Evolutionary conservation across 2,888 invertebrate genomes (phyloP), one percentile per base, ranked within the genome.

Genomic region (Nymphalis c-album): DNA sequence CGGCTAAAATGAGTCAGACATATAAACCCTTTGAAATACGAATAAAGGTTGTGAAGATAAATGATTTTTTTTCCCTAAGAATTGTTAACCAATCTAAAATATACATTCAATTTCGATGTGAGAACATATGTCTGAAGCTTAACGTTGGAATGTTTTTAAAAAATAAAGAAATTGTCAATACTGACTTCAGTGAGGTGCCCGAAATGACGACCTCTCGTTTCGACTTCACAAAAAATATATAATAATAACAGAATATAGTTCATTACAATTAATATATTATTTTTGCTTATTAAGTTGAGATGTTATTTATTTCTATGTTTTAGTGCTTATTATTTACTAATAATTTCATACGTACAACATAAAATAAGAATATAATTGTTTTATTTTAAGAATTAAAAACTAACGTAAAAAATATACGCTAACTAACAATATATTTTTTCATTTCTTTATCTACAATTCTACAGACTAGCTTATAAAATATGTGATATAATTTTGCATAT

Each of bases 151-250:
- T 85, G 92, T 77, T 63, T 74, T 82, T 86, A 78, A 84, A 78
- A 74, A 91, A 75, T 80, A 85, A 80, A 79, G 91, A 80, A 80
- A 90, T 80, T 78, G 82, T 78, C 75, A 90, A 80, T 79, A 88
- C 76, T 0, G 76, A 80, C 2, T 71, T 70, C 1, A 68, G 73
- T 2, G 84, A 85, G 1, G 66, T 80, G 0, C 45, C 55, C 0
- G 75, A 80, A 0, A 80, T 86, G 2, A 67, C 68, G 0, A 84
- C 82, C 18, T 80, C 82, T 4, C 85, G 81, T 55, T 0, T 31
- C 26, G 82, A 80, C 66, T 26, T n/a, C n/a, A 6, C 17, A 26
- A 22, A 55, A 31, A n/a, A 17, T n/a, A 2, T 8, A 7, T 17
- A 5, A 55, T 17, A 5, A 55, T 17, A 7, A 1, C 40, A 40